Percentiles rank a stretch among this genome's conserved stretches.
phyloP scores from a whole-genome alignment of 2,888 invertebrate genomes.

The Agelastica alni region DNA sequence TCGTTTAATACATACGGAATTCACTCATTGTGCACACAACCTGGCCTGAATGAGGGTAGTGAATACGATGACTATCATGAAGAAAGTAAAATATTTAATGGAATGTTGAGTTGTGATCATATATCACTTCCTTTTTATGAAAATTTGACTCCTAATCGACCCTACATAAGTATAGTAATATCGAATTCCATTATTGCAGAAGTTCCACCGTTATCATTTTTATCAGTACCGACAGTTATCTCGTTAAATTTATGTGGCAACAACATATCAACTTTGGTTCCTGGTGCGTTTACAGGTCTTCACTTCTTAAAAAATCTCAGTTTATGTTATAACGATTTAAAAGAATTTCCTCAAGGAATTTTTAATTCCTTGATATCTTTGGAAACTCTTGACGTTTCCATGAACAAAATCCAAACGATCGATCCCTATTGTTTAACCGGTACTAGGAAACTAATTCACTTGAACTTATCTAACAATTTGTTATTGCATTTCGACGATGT shows the following conservation, averaged over 20 bases:
- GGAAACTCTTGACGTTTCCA: conserved; percentile 9
- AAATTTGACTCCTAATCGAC: too few species aligned
- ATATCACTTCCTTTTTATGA: too few species aligned
- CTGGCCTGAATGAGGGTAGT: too few species aligned
- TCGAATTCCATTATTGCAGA: neutral
- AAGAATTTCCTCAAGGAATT: conserved; percentile 4
- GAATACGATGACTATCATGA: too few species aligned
- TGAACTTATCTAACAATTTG: conserved; percentile 17
- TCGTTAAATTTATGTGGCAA: neutral
- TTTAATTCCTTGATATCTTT: conserved; percentile 15
- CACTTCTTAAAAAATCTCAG: conserved; percentile 9
- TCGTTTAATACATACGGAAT: too few species aligned
- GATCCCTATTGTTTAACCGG: conserved; percentile 3
- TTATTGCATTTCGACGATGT: conserved; percentile 5
- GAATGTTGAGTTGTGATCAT: too few species aligned
- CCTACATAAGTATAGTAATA: neutral
- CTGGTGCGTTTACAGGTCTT: conserved; percentile 13
- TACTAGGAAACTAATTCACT: neutral
- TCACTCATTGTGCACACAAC: too few species aligned
- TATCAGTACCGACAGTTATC: neutral
- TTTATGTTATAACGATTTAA: conserved; percentile 15
- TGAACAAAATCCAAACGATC: conserved; percentile 8
- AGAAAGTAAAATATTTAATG: too few species aligned
- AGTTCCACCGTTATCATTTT: neutral
- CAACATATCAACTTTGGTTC: conserved; percentile 1